Evolutionary conservation across 2,888 invertebrate species (phyloP).

Genomic region (Heteropelma amictum): DNA sequence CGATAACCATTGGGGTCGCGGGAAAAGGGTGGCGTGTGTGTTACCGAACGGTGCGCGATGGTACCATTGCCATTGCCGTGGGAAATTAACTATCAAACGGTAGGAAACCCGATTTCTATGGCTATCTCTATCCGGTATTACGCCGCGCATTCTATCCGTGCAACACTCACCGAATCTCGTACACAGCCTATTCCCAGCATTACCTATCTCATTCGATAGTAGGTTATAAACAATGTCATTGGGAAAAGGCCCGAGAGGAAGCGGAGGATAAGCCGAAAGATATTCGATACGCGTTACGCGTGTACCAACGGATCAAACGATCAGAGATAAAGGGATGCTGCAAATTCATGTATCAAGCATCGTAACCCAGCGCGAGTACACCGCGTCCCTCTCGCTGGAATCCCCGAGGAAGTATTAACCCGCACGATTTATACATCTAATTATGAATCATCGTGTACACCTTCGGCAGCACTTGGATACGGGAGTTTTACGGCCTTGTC

Average conservation of each 20-base stretch:
- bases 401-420: constrained; percentile 52
- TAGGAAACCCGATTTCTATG: constrained; percentile 57
- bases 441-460: constrained; percentile 47
- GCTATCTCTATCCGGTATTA: constrained; percentile 53
- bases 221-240: constrained; percentile 52
- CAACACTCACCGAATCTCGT: constrained; percentile 24
- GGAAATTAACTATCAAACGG: constrained; percentile 62
- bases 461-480: constrained; percentile 22
- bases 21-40: not conserved
- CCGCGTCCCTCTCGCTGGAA: not conserved
- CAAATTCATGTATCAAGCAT: constrained; percentile 45
- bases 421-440: constrained; percentile 48
- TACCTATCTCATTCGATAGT: constrained; percentile 45
- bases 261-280: constrained; percentile 37
- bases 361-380: constrained; percentile 21
- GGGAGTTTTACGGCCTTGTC: not conserved
- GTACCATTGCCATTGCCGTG: constrained; percentile 32
- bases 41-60: not conserved
- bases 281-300: constrained; percentile 24
- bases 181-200: constrained; percentile 37
- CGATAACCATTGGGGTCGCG: constrained; percentile 62
- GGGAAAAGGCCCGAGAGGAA: constrained; percentile 1
- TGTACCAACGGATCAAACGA: constrained; percentile 37
- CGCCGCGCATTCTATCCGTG: too few relatives aligned
- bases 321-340: constrained; percentile 48